phyloP scores from a whole-genome alignment of 2,797 vertebrate genomes.

The Xiphophorus birchmanni region DNA sequence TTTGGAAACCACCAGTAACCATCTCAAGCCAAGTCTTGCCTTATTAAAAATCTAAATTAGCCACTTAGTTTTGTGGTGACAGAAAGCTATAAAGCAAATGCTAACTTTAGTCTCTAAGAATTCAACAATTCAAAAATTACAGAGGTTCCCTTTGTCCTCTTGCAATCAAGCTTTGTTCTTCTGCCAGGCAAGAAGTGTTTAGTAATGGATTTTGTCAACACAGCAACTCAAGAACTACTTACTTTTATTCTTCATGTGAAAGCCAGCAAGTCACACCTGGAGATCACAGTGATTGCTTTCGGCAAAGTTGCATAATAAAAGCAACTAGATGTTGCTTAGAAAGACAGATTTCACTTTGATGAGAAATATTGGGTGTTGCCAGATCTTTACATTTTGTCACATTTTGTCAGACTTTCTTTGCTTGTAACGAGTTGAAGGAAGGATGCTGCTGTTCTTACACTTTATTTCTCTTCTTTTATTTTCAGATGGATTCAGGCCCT shows the following conservation, averaged over 20 bases:
- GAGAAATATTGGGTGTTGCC: background rate
- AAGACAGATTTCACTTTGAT: background rate
- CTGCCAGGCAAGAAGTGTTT: background rate
- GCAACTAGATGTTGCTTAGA: background rate
- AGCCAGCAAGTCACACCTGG: background rate
- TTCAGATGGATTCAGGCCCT: conserved; percentile 76
- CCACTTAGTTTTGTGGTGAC: background rate
- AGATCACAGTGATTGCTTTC: background rate
- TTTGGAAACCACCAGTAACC: background rate
- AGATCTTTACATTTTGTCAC: background rate
- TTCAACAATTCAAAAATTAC: background rate
- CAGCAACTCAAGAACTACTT: background rate
- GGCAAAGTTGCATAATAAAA: background rate
- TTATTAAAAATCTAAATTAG: background rate
- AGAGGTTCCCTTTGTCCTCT: background rate
- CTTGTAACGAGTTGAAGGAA: background rate
- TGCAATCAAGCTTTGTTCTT: background rate
- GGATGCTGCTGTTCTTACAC: background rate
- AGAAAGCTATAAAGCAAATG: background rate
- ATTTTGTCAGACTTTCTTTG: conserved; percentile 8
- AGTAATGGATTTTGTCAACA: background rate
- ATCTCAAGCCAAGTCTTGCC: background rate
- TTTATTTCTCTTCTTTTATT: conserved; percentile 34
- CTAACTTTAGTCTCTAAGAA: background rate
- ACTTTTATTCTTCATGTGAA: background rate